These are phyloP conservation scores for Leptinotarsa defecta DNA, from an alignment of 1,140 invertebrate species.

Conservation along the genomic window DNA sequence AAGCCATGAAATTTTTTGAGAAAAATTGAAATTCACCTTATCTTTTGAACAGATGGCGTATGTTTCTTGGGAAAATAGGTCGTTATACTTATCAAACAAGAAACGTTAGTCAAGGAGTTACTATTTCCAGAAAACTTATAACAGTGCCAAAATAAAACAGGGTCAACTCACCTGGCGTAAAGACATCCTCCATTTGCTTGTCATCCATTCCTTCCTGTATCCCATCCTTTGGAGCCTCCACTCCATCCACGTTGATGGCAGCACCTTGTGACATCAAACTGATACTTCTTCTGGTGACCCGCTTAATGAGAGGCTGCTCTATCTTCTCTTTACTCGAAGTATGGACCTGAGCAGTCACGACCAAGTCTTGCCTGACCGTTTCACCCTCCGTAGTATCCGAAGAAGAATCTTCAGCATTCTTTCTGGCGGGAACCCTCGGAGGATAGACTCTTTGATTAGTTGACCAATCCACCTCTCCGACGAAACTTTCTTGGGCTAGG, in stretches of 20 bases:
- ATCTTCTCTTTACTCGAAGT: neutral
- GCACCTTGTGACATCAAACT: neutral
- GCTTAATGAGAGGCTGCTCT: neutral
- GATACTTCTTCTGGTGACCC: conserved; percentile 17
- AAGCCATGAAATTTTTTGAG: too few relatives aligned
- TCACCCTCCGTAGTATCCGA: conserved; percentile 10
- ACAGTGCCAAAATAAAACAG: neutral
- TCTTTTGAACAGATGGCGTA: too few relatives aligned
- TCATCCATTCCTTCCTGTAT: too few relatives aligned
- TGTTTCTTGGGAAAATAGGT: too few relatives aligned
- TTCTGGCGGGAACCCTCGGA: neutral
- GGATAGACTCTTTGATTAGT: neutral
- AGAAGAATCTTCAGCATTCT: neutral
- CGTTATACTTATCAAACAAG: too few relatives aligned
- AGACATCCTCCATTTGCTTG: neutral
- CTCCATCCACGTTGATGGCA: too few relatives aligned
- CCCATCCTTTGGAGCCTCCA: too few relatives aligned
- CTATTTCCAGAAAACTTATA: neutral
- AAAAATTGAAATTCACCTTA: too few relatives aligned
- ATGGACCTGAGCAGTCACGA: conserved; percentile 10
- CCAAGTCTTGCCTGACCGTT: conserved; percentile 1
- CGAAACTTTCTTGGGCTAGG: neutral
- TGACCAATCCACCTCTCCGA: neutral
- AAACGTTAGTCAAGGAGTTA: too few relatives aligned
- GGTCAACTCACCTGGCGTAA: neutral